Percentiles rank a stretch among this genome's conserved stretches.
Conservation (phyloP, 2,888 invertebrate genomes). For the Bombylius discolor region DNA sequence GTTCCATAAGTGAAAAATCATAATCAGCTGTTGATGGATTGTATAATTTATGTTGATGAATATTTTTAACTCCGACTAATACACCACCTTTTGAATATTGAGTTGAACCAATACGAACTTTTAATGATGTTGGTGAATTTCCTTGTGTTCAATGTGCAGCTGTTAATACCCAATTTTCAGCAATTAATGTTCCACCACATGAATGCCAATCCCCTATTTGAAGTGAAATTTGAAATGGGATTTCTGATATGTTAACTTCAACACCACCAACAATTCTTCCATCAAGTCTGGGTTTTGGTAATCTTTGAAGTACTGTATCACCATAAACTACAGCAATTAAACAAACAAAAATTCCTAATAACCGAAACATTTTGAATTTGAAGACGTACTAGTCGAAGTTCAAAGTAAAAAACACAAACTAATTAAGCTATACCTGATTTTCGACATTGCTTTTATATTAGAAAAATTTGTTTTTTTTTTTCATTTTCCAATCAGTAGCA, state of each 20-base stretch:
- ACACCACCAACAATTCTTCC: slow-evolving; percentile 38
- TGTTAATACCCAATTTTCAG: slow-evolving; percentile 29
- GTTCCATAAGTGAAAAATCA: slow-evolving; percentile 34
- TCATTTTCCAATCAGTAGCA: no score
- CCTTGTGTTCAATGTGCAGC: slow-evolving; percentile 35
- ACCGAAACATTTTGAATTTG: not conserved
- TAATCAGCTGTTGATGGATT: slow-evolving; percentile 31
- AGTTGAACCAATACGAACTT: slow-evolving; percentile 34
- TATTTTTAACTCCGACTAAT: slow-evolving; percentile 22
- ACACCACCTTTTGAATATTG: slow-evolving; percentile 28
- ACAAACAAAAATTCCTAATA: not conserved
- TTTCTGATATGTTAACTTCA: slow-evolving; percentile 28
- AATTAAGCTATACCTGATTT: no score
- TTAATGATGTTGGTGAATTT: slow-evolving; percentile 6
- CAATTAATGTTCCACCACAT: slow-evolving; percentile 38
- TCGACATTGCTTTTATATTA: no score
- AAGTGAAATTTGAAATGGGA: slow-evolving; percentile 39
- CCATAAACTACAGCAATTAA: not conserved
- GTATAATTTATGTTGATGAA: slow-evolving; percentile 30
- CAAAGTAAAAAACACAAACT: no score
- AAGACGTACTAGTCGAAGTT: no score
- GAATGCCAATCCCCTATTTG: slow-evolving; percentile 28
- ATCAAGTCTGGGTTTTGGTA: slow-evolving; percentile 7
- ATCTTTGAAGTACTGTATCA: not conserved
- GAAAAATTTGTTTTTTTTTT: no score